These are phyloP conservation scores for Lordiphosa fenestrarum DNA, from an alignment of 2,888 invertebrate species.

Conservation along the genomic window DNA sequence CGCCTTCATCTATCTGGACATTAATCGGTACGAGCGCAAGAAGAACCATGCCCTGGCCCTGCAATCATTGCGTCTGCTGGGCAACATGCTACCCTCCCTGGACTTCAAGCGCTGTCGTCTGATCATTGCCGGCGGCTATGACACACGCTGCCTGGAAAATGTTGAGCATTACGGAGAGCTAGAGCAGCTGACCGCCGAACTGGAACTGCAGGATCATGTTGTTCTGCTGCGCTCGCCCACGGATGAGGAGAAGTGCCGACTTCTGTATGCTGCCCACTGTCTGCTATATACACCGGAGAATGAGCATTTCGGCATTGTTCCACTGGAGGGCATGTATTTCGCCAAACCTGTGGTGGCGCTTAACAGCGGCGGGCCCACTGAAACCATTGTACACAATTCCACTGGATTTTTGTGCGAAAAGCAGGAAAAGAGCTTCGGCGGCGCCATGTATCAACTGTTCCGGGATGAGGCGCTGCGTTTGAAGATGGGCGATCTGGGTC, in stretches of 20 bases:
- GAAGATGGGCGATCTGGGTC: constrained; percentile 88
- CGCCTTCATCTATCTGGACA: constrained; percentile 90
- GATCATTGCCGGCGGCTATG: constrained; percentile 98
- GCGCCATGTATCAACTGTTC: constrained; percentile 87
- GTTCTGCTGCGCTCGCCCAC: constrained; percentile 93
- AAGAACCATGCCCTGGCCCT: constrained; percentile 95
- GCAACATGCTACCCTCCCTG: constrained; percentile 81
- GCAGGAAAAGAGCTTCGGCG: constrained; percentile 86
- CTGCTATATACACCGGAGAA: constrained; percentile 97
- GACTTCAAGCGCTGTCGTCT: constrained; percentile 88
- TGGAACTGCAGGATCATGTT: constrained; percentile 87
- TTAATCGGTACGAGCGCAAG: constrained; percentile 98
- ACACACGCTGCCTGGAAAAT: constrained; percentile 92
- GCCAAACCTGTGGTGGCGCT: constrained; percentile 96
- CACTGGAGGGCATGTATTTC: constrained; percentile 98
- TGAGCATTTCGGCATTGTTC: constrained; percentile 99
- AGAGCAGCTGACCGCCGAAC: constrained; percentile 83
- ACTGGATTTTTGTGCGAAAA: constrained; percentile 91
- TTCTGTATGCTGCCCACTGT: constrained; percentile 89
- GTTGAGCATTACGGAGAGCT: constrained; percentile 91
- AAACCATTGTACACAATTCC: constrained; percentile 89
- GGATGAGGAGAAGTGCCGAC: constrained; percentile 90
- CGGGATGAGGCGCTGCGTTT: constrained; percentile 83
- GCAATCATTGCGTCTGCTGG: constrained; percentile 87
- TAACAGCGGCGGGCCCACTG: constrained; percentile 96